These are phyloP conservation scores for Dorcus parallelipipedus DNA, from an alignment of 2,888 invertebrate species.

Conservation along the genomic window DNA sequence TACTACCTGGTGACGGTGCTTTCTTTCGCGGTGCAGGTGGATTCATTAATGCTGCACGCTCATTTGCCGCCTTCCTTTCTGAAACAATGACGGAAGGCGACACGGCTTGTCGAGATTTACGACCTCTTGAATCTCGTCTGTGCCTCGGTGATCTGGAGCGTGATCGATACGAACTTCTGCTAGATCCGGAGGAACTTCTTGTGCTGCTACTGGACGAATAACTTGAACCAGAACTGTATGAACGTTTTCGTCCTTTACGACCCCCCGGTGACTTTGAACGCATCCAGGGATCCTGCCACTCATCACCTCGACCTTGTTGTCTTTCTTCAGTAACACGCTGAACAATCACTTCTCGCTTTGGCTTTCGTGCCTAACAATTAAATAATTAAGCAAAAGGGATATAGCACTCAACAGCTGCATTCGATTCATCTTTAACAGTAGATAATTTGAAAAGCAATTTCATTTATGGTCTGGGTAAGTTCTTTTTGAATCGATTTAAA, in stretches of 20 bases:
- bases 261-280: conserved; percentile 64
- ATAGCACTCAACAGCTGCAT: too few relatives aligned
- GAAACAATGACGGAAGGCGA: conserved; percentile 64
- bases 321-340: conserved; percentile 58
- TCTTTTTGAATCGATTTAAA: too few relatives aligned
- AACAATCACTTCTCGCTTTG: conserved; percentile 72
- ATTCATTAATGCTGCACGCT: conserved; percentile 70
- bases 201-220: conserved; percentile 52
- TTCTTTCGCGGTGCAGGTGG: conserved; percentile 65
- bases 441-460: too few relatives aligned
- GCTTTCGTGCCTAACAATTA: conserved; percentile 47
- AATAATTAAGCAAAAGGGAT: too few relatives aligned
- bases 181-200: conserved; percentile 42
- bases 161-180: conserved; percentile 43
- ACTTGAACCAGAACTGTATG: conserved; percentile 72
- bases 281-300: conserved; percentile 97
- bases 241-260: conserved; percentile 54
- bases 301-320: conserved; percentile 63
- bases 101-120: conserved; percentile 40
- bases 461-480: too few relatives aligned
- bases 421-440: too few relatives aligned
- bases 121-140: conserved; percentile 19
- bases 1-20: conserved; percentile 52
- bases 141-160: conserved; percentile 47
- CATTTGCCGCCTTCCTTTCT: conserved; percentile 61